Percentiles rank a stretch among this genome's conserved stretches.
phyloP scores from a whole-genome alignment of 2,888 invertebrate genomes.

The Heliconius cydno region DNA sequence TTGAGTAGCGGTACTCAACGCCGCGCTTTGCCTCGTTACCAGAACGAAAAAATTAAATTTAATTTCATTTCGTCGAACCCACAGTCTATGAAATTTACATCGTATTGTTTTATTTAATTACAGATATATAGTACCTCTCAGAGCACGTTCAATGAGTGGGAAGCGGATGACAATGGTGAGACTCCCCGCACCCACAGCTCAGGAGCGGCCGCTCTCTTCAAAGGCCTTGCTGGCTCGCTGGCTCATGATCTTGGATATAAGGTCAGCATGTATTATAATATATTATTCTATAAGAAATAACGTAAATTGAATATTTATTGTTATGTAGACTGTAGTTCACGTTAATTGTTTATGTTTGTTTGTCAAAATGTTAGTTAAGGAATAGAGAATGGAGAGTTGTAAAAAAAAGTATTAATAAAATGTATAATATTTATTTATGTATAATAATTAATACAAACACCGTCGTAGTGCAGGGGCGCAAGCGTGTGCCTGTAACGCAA shows the following conservation, averaged over 20 bases:
- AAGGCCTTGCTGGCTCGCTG: conserved; percentile 71
- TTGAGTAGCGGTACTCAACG: too few relatives aligned
- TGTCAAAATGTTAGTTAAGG: background rate
- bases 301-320: background rate
- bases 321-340: background rate
- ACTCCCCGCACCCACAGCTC: conserved; percentile 68
- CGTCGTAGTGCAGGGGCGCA: too few relatives aligned
- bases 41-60: too few relatives aligned
- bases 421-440: too few relatives aligned
- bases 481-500: too few relatives aligned
- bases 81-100: too few relatives aligned
- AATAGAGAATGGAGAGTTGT: too few relatives aligned
- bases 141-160: conserved; percentile 63
- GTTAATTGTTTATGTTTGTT: background rate
- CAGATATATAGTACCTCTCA: conserved; percentile 74
- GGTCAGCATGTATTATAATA: conserved; percentile 54
- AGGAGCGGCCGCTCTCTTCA: conserved; percentile 66
- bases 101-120: conserved; percentile 46
- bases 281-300: background rate
- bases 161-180: conserved; percentile 69
- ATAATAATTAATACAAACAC: too few relatives aligned
- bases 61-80: too few relatives aligned
- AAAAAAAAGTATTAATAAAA: too few relatives aligned
- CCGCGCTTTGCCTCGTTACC: too few relatives aligned
- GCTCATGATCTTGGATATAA: conserved; percentile 78